Conservation (phyloP, 2,113 vertebrate genomes). For the Ctenodactylus gundi region DNA sequence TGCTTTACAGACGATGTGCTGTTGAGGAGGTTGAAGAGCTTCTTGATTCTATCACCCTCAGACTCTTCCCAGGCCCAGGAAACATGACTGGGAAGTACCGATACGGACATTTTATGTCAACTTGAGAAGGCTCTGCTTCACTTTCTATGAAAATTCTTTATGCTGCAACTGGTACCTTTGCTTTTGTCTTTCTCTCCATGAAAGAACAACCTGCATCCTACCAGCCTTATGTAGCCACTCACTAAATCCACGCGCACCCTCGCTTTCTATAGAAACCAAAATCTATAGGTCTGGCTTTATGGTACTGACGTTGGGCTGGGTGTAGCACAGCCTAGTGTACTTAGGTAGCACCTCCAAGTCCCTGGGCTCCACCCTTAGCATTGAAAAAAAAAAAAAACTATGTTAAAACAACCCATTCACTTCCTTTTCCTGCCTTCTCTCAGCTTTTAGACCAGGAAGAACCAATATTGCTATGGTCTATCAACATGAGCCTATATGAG, state of each 20-base stretch:
- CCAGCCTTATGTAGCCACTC: background rate
- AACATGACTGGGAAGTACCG: background rate
- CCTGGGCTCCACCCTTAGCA: background rate
- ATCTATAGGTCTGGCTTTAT: background rate
- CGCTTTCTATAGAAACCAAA: background rate
- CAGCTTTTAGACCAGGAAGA: background rate
- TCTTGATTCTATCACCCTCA: no score
- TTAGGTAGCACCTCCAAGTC: background rate
- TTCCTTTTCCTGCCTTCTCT: background rate
- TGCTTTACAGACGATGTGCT: background rate
- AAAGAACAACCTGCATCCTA: background rate
- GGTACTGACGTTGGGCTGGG: background rate
- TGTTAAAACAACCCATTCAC: background rate
- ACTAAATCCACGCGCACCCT: no score
- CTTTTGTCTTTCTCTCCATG: background rate
- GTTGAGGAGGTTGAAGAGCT: background rate
- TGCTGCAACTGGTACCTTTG: background rate
- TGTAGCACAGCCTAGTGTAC: no score
- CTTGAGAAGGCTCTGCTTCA: background rate
- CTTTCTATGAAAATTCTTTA: background rate
- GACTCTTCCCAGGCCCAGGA: background rate
- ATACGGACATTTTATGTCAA: background rate
- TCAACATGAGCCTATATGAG: background rate
- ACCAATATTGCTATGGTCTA: background rate
- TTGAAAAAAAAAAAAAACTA: background rate